phyloP scores from a whole-genome alignment of 2,888 invertebrate genomes.

The Cactoblastis cactorum region DNA sequence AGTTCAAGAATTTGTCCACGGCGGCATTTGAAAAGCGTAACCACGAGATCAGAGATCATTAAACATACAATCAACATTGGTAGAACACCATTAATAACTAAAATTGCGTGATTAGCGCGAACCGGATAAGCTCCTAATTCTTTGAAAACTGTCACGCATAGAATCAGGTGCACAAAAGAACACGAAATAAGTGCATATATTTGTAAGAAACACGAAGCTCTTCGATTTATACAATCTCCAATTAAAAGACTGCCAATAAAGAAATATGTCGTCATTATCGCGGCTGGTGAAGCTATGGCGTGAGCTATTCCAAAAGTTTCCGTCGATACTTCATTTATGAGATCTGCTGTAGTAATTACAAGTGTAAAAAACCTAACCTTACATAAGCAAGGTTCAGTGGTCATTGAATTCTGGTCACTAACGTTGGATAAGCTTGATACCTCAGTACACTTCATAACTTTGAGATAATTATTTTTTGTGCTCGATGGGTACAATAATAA shows the following conservation, averaged over 20 bases:
- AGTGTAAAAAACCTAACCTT: slow-evolving; percentile 48
- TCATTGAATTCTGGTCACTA: slow-evolving; percentile 42
- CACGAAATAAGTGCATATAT: slow-evolving; percentile 47
- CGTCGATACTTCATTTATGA: slow-evolving; percentile 56
- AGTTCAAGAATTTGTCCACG: slow-evolving; percentile 24
- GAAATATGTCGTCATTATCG: slow-evolving; percentile 48
- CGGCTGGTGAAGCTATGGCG: slow-evolving; percentile 47
- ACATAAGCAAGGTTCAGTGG: slow-evolving; percentile 34
- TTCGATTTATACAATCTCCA: slow-evolving; percentile 26
- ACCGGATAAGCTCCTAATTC: slow-evolving; percentile 26
- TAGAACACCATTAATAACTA: slow-evolving; percentile 50
- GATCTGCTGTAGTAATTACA: slow-evolving; percentile 50
- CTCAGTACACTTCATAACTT: slow-evolving; percentile 39
- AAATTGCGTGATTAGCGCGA: slow-evolving; percentile 27
- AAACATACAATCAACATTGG: slow-evolving; percentile 50
- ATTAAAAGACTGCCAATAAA: slow-evolving; percentile 43
- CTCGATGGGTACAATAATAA: neutral
- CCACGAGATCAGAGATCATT: slow-evolving; percentile 47
- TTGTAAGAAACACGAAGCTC: slow-evolving; percentile 47
- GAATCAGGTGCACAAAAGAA: slow-evolving; percentile 34
- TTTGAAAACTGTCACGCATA: slow-evolving; percentile 42
- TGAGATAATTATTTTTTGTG: neutral
- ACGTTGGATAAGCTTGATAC: no score
- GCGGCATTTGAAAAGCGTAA: slow-evolving; percentile 42
- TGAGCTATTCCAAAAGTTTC: slow-evolving; percentile 41